phyloP scores from a whole-genome alignment of 2,888 invertebrate genomes.

The Latrodectus hesperus region DNA sequence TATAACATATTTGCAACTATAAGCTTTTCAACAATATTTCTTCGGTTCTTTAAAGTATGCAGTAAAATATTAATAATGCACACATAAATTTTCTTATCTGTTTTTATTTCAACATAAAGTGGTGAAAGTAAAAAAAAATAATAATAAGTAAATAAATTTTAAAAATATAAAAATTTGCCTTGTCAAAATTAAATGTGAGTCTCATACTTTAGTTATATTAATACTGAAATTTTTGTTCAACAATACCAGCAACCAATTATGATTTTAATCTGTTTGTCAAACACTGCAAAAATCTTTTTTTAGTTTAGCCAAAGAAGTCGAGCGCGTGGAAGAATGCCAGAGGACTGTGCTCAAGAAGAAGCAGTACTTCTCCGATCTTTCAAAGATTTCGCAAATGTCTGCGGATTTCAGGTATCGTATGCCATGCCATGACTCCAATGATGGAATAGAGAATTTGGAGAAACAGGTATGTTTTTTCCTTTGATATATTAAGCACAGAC shows the following conservation, averaged over 20 bases:
- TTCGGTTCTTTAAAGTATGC: too few species aligned
- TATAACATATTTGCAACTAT: too few species aligned
- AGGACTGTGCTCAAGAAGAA: conserved; percentile 4
- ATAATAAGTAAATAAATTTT: not conserved
- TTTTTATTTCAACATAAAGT: not conserved
- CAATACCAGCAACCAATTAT: not conserved
- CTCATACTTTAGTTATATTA: not conserved
- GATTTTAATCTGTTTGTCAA: not conserved
- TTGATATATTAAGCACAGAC: too few species aligned
- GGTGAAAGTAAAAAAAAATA: not conserved
- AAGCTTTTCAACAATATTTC: too few species aligned
- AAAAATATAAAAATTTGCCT: not conserved
- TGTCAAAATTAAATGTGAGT: not conserved
- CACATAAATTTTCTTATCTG: too few species aligned
- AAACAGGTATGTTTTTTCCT: conserved; percentile 13
- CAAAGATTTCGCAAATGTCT: conserved; percentile 26
- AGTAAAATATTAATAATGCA: too few species aligned
- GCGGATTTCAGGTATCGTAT: conserved; percentile 15
- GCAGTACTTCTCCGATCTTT: conserved; percentile 33
- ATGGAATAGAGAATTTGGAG: conserved; percentile 4
- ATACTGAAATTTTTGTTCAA: not conserved
- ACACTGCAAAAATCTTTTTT: not conserved
- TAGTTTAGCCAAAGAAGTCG: conserved; percentile 40
- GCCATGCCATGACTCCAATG: conserved; percentile 14
- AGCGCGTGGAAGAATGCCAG: conserved; percentile 5